Percentiles rank a stretch among this genome's conserved stretches.
Conservation (phyloP, 2,888 invertebrate species). For the Apoderus coryli region DNA sequence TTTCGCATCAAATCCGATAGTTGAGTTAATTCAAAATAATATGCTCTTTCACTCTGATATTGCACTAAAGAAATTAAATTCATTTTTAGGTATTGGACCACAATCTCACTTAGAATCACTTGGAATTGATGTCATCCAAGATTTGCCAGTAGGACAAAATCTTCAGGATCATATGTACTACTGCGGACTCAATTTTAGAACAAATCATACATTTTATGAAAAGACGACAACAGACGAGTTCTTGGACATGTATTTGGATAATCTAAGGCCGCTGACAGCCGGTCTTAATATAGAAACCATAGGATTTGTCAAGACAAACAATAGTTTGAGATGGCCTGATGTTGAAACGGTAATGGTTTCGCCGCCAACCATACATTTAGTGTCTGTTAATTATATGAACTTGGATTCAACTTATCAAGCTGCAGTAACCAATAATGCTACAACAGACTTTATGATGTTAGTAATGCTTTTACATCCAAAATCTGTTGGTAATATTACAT, state of each 20-base stretch:
- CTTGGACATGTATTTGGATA: constrained; percentile 5
- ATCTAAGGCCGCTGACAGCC: constrained; percentile 8
- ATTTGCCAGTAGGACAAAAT: constrained; percentile 60
- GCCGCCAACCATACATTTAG: too few species aligned
- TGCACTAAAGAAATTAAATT: too few species aligned
- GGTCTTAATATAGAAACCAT: constrained; percentile 9
- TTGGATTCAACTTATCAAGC: too few species aligned
- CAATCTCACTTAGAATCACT: constrained; percentile 46
- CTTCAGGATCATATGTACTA: constrained; percentile 75
- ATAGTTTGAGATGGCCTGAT: constrained; percentile 18
- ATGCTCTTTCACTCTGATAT: too few species aligned
- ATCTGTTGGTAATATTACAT: constrained; percentile 15
- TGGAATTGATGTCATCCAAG: constrained; percentile 55
- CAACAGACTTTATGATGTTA: too few species aligned
- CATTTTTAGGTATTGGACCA: constrained; percentile 67
- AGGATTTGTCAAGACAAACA: constrained; percentile 10
- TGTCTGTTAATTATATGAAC: too few species aligned
- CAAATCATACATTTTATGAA: constrained; percentile 8
- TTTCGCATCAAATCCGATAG: too few species aligned
- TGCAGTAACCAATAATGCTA: too few species aligned
- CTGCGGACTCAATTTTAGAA: constrained; percentile 3
- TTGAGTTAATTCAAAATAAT: too few species aligned
- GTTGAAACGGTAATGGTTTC: too few species aligned
- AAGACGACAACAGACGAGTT: constrained; percentile 8
- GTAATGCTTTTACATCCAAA: too few species aligned